phyloP scores from a whole-genome alignment of 2,888 invertebrate genomes.

The Habrosyne pyritoides region DNA sequence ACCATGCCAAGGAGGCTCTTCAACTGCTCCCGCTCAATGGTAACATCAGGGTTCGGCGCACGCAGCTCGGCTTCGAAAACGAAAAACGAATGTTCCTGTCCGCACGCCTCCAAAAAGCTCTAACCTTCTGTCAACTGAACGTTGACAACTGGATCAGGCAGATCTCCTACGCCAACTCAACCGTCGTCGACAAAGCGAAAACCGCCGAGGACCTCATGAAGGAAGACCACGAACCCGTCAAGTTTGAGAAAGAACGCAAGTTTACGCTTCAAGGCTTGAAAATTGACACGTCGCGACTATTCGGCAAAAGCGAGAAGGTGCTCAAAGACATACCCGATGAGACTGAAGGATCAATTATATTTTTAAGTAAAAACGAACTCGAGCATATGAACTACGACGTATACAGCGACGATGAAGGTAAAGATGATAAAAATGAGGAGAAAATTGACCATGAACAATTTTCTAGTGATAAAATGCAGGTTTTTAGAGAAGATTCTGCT shows the following conservation, averaged over 20 bases:
- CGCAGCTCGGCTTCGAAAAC: constrained; percentile 85
- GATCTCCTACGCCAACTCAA: constrained; percentile 79
- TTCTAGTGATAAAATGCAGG: constrained; percentile 76
- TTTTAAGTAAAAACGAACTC: constrained; percentile 86
- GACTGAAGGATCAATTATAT: constrained; percentile 87
- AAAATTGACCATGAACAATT: constrained; percentile 70
- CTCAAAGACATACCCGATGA: constrained; percentile 83
- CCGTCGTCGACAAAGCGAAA: constrained; percentile 68
- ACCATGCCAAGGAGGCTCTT: constrained; percentile 81
- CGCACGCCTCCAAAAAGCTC: constrained; percentile 85
- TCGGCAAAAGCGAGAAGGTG: constrained; percentile 80
- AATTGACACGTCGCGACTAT: constrained; percentile 75
- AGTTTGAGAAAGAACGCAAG: constrained; percentile 79
- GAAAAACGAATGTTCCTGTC: constrained; percentile 86
- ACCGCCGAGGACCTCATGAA: constrained; percentile 82
- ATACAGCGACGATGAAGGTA: constrained; percentile 78
- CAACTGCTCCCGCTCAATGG: constrained; percentile 76
- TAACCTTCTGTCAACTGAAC: constrained; percentile 86
- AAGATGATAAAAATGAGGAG: constrained; percentile 73
- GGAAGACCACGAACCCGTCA: constrained; percentile 78
- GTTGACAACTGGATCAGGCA: constrained; percentile 86
- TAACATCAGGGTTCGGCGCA: constrained; percentile 72
- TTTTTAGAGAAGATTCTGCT: constrained; percentile 75
- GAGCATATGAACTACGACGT: constrained; percentile 85
- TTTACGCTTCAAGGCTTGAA: constrained; percentile 80